Percentiles rank a stretch among this genome's conserved stretches.
phyloP scores from a whole-genome alignment of 2,888 invertebrate genomes.

The Keiferia lycopersicella region DNA sequence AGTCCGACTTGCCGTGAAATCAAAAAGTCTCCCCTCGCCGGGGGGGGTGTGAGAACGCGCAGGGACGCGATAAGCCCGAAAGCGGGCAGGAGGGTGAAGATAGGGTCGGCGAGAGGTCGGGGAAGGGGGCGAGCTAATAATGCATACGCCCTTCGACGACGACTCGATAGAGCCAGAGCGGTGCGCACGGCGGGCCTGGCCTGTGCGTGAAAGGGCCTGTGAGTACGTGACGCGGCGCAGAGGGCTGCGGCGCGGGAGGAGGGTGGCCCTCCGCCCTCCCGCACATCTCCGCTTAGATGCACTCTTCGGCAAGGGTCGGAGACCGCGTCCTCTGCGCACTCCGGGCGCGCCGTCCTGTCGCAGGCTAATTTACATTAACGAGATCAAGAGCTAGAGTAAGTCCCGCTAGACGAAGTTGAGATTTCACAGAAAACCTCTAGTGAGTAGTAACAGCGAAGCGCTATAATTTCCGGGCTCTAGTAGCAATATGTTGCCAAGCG shows the following conservation, averaged over 20 bases:
- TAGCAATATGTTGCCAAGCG: slow-evolving; percentile 65
- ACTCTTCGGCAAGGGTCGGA: slow-evolving; percentile 58
- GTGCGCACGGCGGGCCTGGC: slow-evolving; percentile 65
- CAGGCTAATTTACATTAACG: slow-evolving; percentile 52
- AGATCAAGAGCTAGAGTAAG: slow-evolving; percentile 41
- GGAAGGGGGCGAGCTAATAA: slow-evolving; percentile 61
- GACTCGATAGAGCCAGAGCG: slow-evolving; percentile 60
- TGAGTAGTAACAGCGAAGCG: slow-evolving; percentile 45
- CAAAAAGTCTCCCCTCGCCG: slow-evolving; percentile 43
- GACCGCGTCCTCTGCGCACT: slow-evolving; percentile 54
- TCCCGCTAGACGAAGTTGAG: slow-evolving; percentile 48
- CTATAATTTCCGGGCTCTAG: slow-evolving; percentile 64
- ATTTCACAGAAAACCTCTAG: slow-evolving; percentile 45
- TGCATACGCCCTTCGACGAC: slow-evolving; percentile 68
- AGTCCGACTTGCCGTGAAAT: slow-evolving; percentile 38
- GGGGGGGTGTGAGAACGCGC: slow-evolving; percentile 48
- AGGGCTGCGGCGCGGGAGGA: slow-evolving; percentile 45
- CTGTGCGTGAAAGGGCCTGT: slow-evolving; percentile 45
- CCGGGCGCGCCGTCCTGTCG: slow-evolving; percentile 41
- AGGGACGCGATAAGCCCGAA: slow-evolving; percentile 44
- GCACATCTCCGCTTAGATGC: slow-evolving; percentile 64
- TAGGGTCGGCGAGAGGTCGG: slow-evolving; percentile 48
- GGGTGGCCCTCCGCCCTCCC: slow-evolving; percentile 50
- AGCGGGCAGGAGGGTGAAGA: slow-evolving; percentile 42
- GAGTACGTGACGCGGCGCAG: slow-evolving; percentile 65